A percentile compares a stretch with the other conserved stretches of the same genome.
phyloP scores from a whole-genome alignment of 1,140 invertebrate species.

The Berghia stephanieae region DNA sequence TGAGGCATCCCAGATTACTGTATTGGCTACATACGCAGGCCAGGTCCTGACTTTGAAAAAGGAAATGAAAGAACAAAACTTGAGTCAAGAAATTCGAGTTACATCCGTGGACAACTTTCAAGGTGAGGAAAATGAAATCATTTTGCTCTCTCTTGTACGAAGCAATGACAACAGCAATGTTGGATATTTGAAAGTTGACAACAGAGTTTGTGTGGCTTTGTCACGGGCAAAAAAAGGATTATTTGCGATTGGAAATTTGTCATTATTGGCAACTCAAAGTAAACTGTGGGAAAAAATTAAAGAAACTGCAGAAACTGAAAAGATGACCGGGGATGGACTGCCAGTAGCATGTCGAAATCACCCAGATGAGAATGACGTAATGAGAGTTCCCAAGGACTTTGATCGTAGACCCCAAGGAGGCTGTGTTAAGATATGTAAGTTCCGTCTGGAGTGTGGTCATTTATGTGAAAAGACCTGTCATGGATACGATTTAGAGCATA shows the following conservation, averaged over 20 bases:
- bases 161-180: conserved; percentile 74
- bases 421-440: conserved; percentile 21
- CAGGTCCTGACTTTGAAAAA: conserved; percentile 57
- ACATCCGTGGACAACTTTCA: conserved; percentile 77
- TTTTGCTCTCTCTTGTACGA: conserved; percentile 82
- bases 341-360: conserved; percentile 35
- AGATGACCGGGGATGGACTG: conserved; percentile 18
- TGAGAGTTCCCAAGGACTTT: conserved; percentile 8
- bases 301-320: conserved; percentile 13
- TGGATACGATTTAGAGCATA: conserved; percentile 21
- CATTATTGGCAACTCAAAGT: conserved; percentile 39
- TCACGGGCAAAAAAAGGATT: conserved; percentile 81
- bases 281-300: conserved; percentile 32
- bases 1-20: conserved; percentile 56
- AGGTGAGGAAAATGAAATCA: conserved; percentile 86
- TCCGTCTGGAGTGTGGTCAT: conserved; percentile 33
- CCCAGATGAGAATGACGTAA: conserved; percentile 8
- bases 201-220: conserved; percentile 84
- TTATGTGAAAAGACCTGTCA: conserved; percentile 29
- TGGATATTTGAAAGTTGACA: conserved; percentile 81
- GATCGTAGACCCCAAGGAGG: conserved; percentile 32
- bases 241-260: conserved; percentile 77
- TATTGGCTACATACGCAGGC: conserved; percentile 63
- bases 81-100: conserved; percentile 65
- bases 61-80: conserved; percentile 15